Percentiles rank a stretch among this genome's conserved stretches.
Conservation (phyloP, 1,140 invertebrate species). For the Cherax destructor region DNA sequence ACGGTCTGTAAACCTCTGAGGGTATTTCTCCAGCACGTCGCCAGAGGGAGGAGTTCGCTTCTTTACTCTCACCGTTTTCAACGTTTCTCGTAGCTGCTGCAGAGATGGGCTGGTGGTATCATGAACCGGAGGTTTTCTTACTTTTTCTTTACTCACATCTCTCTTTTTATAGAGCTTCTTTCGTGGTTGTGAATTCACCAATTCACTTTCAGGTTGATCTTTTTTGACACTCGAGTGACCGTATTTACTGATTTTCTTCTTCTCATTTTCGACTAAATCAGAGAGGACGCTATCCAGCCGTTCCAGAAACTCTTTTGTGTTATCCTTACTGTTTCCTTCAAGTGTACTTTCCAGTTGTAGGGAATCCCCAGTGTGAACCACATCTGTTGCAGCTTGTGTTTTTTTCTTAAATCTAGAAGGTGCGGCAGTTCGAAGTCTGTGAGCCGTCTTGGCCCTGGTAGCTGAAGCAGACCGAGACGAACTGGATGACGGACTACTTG, state of each 20-base stretch:
- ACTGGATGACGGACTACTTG: conserved; percentile 50
- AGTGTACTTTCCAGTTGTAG: neutral
- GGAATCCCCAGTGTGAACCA: neutral
- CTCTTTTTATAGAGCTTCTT: conserved; percentile 5
- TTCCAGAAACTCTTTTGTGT: conserved; percentile 42
- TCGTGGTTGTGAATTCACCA: neutral
- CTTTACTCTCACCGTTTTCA: conserved; percentile 41
- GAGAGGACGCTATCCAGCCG: conserved; percentile 54
- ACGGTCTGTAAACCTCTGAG: conserved; percentile 41
- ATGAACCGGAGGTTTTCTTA: neutral
- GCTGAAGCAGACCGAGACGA: conserved; percentile 37
- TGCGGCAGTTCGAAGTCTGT: neutral
- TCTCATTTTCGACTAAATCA: conserved; percentile 55
- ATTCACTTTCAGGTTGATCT: neutral
- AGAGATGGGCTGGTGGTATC: conserved; percentile 16
- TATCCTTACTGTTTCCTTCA: conserved; percentile 35
- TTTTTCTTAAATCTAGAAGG: neutral
- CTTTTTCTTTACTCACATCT: conserved; percentile 9
- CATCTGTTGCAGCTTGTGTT: neutral
- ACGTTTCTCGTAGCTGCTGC: conserved; percentile 49
- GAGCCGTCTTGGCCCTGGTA: neutral
- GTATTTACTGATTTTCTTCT: conserved; percentile 55
- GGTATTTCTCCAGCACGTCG: conserved; percentile 44
- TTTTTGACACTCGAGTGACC: conserved; percentile 13
- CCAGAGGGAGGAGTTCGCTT: conserved; percentile 5